phyloP scores from a whole-genome alignment of 2,888 invertebrate genomes.

The Miltochrista miniata region DNA sequence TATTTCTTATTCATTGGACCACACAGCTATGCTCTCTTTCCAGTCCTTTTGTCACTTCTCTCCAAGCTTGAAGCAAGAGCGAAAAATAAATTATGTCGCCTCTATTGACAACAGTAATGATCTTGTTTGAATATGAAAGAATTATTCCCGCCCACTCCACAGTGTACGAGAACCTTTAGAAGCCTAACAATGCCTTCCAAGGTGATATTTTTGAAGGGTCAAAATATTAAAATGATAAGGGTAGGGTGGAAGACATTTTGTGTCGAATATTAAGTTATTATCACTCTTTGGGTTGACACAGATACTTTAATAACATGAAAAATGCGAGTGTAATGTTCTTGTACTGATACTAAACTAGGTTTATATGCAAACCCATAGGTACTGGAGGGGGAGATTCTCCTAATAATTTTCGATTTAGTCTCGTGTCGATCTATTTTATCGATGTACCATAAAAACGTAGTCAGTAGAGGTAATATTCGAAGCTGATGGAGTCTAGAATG shows the following conservation, averaged over 20 bases:
- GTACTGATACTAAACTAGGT: not conserved
- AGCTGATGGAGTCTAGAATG: too few species aligned
- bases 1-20: conserved; percentile 15
- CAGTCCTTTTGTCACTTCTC: conserved; percentile 35
- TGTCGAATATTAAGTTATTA: conserved; percentile 1
- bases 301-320: too few species aligned
- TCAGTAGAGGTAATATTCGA: too few species aligned
- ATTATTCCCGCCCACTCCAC: conserved; percentile 15
- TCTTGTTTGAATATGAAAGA: conserved; percentile 40
- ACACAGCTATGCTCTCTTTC: conserved; percentile 22
- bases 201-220: not conserved
- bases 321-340: not conserved
- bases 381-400: too few species aligned
- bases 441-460: too few species aligned
- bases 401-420: too few species aligned
- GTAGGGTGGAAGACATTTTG: conserved; percentile 4
- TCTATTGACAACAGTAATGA: conserved; percentile 46
- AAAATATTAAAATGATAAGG: conserved; percentile 8
- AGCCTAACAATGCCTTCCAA: not conserved
- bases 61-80: conserved; percentile 31
- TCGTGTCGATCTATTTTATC: too few species aligned
- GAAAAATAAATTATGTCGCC: conserved; percentile 48
- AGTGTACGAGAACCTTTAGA: conserved; percentile 6
- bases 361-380: too few species aligned
- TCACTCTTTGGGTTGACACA: too few species aligned